phyloP scores from a whole-genome alignment of 2,113 vertebrate genomes.

The Campylorhamphus procurvoides region DNA sequence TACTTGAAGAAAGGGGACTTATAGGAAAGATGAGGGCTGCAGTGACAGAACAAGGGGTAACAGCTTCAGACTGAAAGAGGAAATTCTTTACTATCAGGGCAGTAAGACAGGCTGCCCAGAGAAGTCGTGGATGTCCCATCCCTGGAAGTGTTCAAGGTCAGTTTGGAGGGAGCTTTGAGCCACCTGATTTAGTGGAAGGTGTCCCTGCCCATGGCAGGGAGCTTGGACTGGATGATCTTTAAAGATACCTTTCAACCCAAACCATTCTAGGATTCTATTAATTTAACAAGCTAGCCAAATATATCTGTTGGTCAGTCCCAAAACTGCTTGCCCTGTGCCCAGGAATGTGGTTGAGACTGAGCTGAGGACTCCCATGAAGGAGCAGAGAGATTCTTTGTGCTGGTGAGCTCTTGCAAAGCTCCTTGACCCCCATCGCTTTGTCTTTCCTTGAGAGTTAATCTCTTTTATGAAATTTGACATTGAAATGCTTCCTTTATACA shows the following conservation, averaged over 20 bases:
- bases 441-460: constrained; percentile 1
- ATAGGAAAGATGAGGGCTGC: no score
- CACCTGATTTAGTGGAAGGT: not conserved
- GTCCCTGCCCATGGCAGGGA: not conserved
- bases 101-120: not conserved
- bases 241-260: not conserved
- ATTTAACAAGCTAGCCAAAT: not conserved
- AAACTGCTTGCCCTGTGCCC: not conserved
- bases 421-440: not conserved
- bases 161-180: fast-evolving
- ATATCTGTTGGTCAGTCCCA: not conserved
- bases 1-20: not conserved
- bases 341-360: not conserved
- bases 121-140: fast-evolving
- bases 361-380: not conserved
- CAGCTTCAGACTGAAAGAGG: not conserved
- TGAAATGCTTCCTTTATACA: constrained; percentile 21
- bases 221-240: not conserved
- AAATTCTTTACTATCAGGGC: not conserved
- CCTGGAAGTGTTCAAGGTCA: not conserved
- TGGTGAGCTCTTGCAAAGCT: not conserved
- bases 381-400: not conserved
- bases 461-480: constrained; percentile 44
- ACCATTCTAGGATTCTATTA: not conserved
- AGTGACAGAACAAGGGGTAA: not conserved